Evolutionary conservation across 1,140 invertebrate genomes (phyloP).

Genomic region (Protaetia brevitarsis): DNA sequence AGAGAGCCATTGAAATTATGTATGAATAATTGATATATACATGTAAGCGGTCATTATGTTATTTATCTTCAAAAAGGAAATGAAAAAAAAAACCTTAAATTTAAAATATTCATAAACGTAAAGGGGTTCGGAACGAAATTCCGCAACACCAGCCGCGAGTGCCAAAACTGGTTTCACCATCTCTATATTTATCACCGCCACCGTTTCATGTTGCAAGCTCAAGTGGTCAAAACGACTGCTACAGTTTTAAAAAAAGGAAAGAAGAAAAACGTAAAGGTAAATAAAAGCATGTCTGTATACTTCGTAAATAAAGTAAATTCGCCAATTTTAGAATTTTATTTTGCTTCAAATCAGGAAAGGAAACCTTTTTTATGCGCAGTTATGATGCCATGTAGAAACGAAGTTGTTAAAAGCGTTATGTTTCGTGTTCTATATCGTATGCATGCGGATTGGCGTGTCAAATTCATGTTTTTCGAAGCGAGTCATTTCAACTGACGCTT

Average conservation of each 20-base stretch:
- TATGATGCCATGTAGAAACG: no score
- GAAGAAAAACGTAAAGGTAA: constrained; percentile 24
- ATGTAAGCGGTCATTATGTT: constrained; percentile 19
- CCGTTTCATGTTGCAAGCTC: constrained; percentile 34
- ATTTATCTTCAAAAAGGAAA: constrained; percentile 1
- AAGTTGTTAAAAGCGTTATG: no score
- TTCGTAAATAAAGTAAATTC: constrained; percentile 24
- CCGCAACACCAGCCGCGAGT: constrained; percentile 27
- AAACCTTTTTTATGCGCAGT: no score
- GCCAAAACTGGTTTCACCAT: constrained; percentile 32
- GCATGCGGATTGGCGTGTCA: no score
- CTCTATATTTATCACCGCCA: constrained; percentile 35
- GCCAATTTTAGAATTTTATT: no score
- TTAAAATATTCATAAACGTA: constrained; percentile 20
- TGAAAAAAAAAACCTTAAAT: background rate
- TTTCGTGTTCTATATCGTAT: no score
- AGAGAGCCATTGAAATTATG: constrained; percentile 15
- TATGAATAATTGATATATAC: constrained; percentile 21
- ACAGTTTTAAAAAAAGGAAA: constrained; percentile 25
- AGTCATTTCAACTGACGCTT: no score
- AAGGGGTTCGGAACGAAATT: constrained; percentile 23
- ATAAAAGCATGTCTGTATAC: constrained; percentile 29
- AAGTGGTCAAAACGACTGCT: constrained; percentile 31
- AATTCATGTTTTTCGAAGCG: no score
- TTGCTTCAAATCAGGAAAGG: no score